Evolutionary conservation across 2,888 invertebrate genomes (phyloP).

Genomic region (Scaeva pyrastri): DNA sequence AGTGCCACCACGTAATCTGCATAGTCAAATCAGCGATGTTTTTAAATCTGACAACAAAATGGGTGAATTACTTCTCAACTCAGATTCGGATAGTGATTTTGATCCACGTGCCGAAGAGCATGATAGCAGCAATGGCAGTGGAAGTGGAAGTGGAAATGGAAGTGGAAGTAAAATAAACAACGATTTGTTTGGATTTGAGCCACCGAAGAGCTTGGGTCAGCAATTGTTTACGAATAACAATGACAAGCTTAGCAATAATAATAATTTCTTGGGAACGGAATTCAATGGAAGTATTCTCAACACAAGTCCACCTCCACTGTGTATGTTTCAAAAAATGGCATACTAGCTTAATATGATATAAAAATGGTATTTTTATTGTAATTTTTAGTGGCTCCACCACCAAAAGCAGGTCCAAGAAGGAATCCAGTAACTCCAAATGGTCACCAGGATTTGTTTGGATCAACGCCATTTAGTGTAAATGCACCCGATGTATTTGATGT

Average conservation of each 20-base stretch:
- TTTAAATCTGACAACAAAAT: conserved; percentile 90
- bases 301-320: conserved; percentile 87
- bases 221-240: conserved; percentile 84
- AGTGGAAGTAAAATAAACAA: conserved; percentile 81
- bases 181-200: conserved; percentile 84
- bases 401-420: conserved; percentile 88
- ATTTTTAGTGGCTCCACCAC: conserved; percentile 93
- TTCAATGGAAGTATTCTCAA: conserved; percentile 79
- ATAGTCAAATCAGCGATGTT: conserved; percentile 85
- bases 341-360: not conserved
- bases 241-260: conserved; percentile 80
- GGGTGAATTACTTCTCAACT: conserved; percentile 90
- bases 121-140: conserved; percentile 79
- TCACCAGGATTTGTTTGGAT: conserved; percentile 92
- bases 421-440: conserved; percentile 79
- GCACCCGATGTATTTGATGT: conserved; percentile 82
- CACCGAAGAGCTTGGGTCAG: conserved; percentile 83
- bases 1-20: conserved; percentile 83
- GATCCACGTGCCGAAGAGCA: conserved; percentile 94
- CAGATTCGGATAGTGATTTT: conserved; percentile 93
- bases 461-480: conserved; percentile 87
- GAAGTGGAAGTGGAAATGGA: conserved; percentile 77
- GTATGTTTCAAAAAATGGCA: conserved; percentile 85
- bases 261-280: conserved; percentile 80
- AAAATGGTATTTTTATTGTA: conserved; percentile 24